A percentile compares a stretch with the other conserved stretches of the same genome.
Conservation (phyloP, 2,797 vertebrate species). For the Myripristis murdjan region DNA sequence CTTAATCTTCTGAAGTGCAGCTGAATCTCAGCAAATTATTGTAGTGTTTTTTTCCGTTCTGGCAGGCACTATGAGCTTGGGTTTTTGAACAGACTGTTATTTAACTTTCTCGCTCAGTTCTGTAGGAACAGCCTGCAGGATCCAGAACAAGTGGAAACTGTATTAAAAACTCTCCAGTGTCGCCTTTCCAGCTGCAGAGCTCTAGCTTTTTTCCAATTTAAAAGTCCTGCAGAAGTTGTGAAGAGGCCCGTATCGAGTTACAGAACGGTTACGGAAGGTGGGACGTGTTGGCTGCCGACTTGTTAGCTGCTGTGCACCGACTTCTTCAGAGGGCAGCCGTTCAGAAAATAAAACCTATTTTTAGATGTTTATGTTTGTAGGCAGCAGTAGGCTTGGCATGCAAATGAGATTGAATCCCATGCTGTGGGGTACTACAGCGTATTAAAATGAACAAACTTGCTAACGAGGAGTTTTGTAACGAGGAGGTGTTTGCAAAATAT, state of each 20-base stretch:
- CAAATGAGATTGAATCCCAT: constrained; percentile 21
- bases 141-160: too few species aligned
- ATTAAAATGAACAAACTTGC: constrained; percentile 45
- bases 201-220: background rate
- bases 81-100: too few species aligned
- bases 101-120: too few species aligned
- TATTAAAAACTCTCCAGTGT: background rate
- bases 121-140: too few species aligned
- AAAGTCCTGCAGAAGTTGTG: background rate
- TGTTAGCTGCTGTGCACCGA: constrained; percentile 1
- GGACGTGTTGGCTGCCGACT: background rate
- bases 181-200: background rate
- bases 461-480: constrained; percentile 43
- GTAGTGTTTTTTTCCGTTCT: too few species aligned
- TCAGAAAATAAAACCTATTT: constrained; percentile 1
- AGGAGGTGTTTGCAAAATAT: constrained; percentile 49
- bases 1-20: too few species aligned
- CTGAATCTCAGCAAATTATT: too few species aligned
- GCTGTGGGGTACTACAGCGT: constrained; percentile 6
- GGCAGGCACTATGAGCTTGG: too few species aligned
- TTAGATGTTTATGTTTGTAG: constrained; percentile 6
- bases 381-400: constrained; percentile 31
- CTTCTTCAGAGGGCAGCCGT: constrained; percentile 6
- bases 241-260: background rate
- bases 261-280: too few species aligned